A percentile compares a stretch with the other conserved stretches of the same genome.
Evolutionary conservation across 2,797 vertebrate species (phyloP).

Genomic region (Molossus alvarezi): DNA sequence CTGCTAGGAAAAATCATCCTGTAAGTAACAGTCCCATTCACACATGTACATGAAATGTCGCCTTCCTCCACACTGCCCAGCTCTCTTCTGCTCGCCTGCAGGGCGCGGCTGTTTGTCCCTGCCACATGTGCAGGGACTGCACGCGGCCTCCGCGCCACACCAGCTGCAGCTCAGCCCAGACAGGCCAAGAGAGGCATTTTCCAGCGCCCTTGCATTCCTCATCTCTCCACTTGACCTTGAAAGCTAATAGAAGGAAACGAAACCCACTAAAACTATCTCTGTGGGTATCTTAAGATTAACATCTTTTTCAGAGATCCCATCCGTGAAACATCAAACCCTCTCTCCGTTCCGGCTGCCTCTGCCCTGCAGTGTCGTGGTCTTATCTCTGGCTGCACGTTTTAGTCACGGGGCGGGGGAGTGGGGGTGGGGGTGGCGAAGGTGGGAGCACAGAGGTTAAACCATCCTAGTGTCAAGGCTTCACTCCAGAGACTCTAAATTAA

Average conservation of each 20-base stretch:
- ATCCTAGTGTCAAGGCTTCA: background rate
- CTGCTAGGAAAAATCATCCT: background rate
- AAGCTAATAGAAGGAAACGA: background rate
- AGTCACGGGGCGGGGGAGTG: too few species aligned
- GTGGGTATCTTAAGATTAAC: background rate
- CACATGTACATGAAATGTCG: background rate
- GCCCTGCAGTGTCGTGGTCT: background rate
- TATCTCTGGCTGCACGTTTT: background rate
- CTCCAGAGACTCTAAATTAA: background rate
- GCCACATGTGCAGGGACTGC: background rate
- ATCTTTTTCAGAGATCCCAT: conserved; percentile 18
- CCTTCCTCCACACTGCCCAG: background rate
- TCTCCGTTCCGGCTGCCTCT: background rate
- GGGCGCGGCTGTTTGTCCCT: background rate
- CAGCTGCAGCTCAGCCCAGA: background rate
- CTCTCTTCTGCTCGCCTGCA: background rate
- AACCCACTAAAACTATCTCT: conserved; percentile 46
- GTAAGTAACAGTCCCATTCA: background rate
- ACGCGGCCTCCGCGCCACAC: background rate
- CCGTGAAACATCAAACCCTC: background rate
- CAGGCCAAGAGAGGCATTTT: background rate
- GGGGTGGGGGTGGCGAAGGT: fast-evolving
- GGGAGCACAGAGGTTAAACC: background rate
- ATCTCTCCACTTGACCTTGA: background rate
- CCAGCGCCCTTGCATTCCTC: background rate